Conservation (phyloP, 2,888 invertebrate genomes). For the Brachyopa scutellaris region DNA sequence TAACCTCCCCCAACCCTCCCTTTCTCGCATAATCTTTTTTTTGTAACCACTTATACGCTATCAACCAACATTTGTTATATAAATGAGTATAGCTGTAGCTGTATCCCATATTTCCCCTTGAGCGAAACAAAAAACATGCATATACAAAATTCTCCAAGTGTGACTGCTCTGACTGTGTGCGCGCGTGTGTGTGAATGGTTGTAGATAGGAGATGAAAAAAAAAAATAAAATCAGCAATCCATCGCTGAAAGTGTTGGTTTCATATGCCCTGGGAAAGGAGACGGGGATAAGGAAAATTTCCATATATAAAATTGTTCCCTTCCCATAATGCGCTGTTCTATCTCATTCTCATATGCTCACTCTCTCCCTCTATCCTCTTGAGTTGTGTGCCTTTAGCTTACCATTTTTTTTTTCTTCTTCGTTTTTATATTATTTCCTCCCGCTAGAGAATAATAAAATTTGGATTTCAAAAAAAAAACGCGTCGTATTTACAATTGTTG, state of each 20-base stretch:
- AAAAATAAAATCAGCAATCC: background rate
- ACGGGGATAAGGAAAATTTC: background rate
- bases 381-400: too few relatives aligned
- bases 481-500: background rate
- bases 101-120: background rate
- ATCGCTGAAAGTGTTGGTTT: slow-evolving; percentile 1
- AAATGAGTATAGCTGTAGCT: background rate
- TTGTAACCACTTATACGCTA: background rate
- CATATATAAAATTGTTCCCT: background rate
- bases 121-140: background rate
- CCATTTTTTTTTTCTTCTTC: background rate
- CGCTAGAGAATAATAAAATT: background rate
- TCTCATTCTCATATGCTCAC: too few relatives aligned
- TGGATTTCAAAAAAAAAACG: background rate
- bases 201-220: background rate
- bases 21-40: too few relatives aligned
- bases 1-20: background rate
- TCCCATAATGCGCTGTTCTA: too few relatives aligned
- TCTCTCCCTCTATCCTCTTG: too few relatives aligned
- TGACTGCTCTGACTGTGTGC: background rate
- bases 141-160: background rate
- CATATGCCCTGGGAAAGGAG: background rate
- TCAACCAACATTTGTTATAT: background rate
- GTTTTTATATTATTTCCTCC: background rate
- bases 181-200: background rate